Evolutionary conservation across 2,797 vertebrate genomes (phyloP).

Genomic region (Avahi laniger): DNA sequence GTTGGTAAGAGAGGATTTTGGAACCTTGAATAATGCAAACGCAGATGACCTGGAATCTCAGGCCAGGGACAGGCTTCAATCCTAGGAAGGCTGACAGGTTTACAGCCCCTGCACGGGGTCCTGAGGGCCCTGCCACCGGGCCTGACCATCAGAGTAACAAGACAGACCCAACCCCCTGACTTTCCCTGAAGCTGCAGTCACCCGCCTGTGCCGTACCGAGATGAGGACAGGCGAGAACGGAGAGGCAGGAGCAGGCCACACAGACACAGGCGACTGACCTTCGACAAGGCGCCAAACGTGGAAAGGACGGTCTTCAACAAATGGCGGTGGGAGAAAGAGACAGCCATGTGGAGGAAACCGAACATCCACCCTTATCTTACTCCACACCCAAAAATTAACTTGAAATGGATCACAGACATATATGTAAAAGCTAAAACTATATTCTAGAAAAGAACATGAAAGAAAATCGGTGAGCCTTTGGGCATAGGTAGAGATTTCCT

Average conservation of each 20-base stretch:
- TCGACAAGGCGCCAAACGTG: neutral
- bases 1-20: neutral
- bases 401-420: neutral
- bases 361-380: neutral
- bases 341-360: neutral
- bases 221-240: neutral
- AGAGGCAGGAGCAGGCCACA: neutral
- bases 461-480: neutral
- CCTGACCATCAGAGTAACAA: neutral
- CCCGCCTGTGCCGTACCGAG: neutral
- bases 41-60: neutral
- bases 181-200: neutral
- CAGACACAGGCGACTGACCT: fast-evolving
- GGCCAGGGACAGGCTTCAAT: neutral
- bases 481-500: neutral
- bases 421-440: neutral
- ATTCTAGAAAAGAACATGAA: neutral
- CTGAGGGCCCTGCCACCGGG: neutral
- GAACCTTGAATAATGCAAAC: neutral
- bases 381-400: neutral
- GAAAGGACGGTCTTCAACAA: neutral
- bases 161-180: neutral
- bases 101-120: too few species aligned
- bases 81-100: too few species aligned
- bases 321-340: neutral